phyloP scores from a whole-genome alignment of 2,797 vertebrate genomes.

The Morelia viridis region DNA sequence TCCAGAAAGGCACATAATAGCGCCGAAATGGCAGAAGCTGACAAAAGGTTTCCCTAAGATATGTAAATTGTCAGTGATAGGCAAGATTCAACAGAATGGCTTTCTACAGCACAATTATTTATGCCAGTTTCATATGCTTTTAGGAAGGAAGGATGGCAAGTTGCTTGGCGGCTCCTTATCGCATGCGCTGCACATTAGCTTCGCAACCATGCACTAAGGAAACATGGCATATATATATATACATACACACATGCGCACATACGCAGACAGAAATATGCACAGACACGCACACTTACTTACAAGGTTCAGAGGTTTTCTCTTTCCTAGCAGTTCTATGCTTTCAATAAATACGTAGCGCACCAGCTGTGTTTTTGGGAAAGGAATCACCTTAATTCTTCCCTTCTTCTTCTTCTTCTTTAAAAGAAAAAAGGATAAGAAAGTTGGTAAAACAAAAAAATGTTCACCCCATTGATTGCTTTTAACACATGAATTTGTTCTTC shows the following conservation, averaged over 20 bases:
- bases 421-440: background rate
- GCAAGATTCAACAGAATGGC: slow-evolving; percentile 74
- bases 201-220: slow-evolving; percentile 48
- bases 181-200: slow-evolving; percentile 64
- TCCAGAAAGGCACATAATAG: slow-evolving; percentile 81
- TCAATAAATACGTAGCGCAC: fast-evolving
- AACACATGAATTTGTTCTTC: background rate
- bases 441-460: background rate
- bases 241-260: background rate
- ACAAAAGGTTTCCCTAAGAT: slow-evolving; percentile 80
- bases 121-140: slow-evolving; percentile 77
- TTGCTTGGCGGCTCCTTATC: slow-evolving; percentile 68
- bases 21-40: slow-evolving; percentile 78
- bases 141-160: slow-evolving; percentile 70
- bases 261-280: slow-evolving; percentile 20
- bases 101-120: slow-evolving; percentile 78
- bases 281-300: slow-evolving; percentile 12
- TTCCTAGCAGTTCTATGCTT: background rate
- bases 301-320: slow-evolving; percentile 51
- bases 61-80: slow-evolving; percentile 80
- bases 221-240: slow-evolving; percentile 37
- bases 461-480: fast-evolving
- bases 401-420: fast-evolving
- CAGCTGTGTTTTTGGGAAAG: background rate
- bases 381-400: background rate